Evolutionary conservation across 2,113 vertebrate species (phyloP).

Genomic region (Dromaius novaehollandiae): DNA sequence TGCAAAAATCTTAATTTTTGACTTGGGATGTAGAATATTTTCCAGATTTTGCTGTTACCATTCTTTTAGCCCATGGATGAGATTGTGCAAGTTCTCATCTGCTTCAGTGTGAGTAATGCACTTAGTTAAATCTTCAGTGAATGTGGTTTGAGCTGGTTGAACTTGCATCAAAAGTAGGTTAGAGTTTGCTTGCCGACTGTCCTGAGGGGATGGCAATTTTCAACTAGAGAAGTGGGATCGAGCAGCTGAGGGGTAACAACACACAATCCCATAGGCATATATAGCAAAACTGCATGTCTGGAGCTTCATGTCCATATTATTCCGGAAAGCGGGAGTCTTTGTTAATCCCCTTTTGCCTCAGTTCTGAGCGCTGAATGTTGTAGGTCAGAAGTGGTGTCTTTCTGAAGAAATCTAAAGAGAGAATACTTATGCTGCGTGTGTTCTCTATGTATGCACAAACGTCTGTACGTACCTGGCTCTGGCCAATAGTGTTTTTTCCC

Average conservation of each 20-base stretch:
- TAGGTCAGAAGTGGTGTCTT: neutral
- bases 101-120: neutral
- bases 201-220: neutral
- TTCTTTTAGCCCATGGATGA: neutral
- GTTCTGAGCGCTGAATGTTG: neutral
- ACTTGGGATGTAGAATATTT: neutral
- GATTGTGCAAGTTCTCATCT: neutral
- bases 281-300: too few relatives aligned
- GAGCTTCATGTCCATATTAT: neutral
- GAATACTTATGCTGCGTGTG: neutral
- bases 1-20: neutral
- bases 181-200: neutral
- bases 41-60: neutral
- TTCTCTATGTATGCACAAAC: neutral
- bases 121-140: neutral
- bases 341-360: neutral
- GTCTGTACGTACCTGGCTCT: neutral
- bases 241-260: neutral
- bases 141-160: neutral
- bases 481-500: neutral
- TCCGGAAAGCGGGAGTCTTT: neutral
- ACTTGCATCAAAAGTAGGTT: neutral
- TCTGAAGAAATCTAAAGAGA: neutral
- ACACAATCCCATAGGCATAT: neutral
- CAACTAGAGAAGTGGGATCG: neutral